These are phyloP conservation scores for Cheilosia impressa DNA, from an alignment of 2,888 invertebrate species.

Conservation along the genomic window DNA sequence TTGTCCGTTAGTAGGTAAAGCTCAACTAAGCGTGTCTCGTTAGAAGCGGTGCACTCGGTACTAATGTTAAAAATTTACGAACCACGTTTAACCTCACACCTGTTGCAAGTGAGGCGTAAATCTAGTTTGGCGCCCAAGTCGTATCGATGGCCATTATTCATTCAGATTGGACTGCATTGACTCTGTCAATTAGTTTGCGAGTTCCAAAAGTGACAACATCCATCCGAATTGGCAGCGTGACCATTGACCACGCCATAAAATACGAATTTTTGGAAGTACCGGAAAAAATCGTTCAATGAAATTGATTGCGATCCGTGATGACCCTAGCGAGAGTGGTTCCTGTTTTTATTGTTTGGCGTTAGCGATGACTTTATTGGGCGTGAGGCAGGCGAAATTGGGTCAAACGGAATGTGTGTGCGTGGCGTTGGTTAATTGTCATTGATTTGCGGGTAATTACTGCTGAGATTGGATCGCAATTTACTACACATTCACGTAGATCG, in stretches of 20 bases:
- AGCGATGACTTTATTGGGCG: not conserved
- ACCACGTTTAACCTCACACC: not conserved
- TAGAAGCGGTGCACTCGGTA: not conserved
- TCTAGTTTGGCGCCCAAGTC: conserved; percentile 11
- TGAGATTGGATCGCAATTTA: conserved; percentile 17
- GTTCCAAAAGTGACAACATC: not conserved
- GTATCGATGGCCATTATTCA: not conserved
- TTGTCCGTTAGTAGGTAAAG: not conserved
- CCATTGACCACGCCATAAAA: conserved; percentile 42
- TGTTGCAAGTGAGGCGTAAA: not conserved
- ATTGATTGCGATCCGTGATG: conserved; percentile 32
- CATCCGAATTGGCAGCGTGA: conserved; percentile 31
- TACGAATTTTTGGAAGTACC: conserved; percentile 28
- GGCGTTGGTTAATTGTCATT: conserved; percentile 20
- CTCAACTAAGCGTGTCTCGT: not conserved
- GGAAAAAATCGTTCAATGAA: conserved; percentile 34
- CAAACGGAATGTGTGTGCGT: not conserved
- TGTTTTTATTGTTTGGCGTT: conserved; percentile 8
- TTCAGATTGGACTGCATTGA: not conserved
- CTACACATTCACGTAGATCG: not conserved
- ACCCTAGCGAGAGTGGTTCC: conserved; percentile 10
- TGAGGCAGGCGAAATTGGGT: conserved; percentile 26
- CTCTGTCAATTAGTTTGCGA: conserved; percentile 15
- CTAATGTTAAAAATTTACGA: not conserved
- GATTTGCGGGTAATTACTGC: conserved; percentile 17